Base-by-base conservation (phyloP, 2,888 invertebrate species). In the Notodonta ziczac region DNA sequence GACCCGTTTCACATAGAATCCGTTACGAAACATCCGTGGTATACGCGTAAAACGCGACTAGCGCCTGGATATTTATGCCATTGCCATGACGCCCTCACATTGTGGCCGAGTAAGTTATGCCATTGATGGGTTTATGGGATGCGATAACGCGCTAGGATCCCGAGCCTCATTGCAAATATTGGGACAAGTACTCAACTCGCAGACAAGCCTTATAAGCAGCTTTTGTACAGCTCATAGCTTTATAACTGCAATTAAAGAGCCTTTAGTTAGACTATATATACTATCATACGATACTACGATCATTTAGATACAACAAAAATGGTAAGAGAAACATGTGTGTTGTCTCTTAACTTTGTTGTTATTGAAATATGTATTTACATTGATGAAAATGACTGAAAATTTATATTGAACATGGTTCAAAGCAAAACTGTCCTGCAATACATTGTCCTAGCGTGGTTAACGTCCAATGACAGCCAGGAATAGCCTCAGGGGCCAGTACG, bases 41-140 rank as follows among this genome's bases (percentile, higher is more conserved):
- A 5, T 24, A 2, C 16, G 44, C 55, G 55, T 16, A n/a, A 32
- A 72, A 74, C 65, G 72, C 63, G 67, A 67, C 71, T 77, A 81
- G 79, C 77, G 77, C 73, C 74, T 65, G 57, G 72, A 78, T 81
- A 82, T 85, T 81, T 85, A 86, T 87, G 86, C 86, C 85, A 88
- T 85, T 83, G 79, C 74, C 64, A 67, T 77, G 79, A 82, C 84
- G 84, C 84, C 81, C 80, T 79, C 81, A 80, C 80, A 80, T 74
- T 81, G 79, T 78, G 74, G 76, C 44, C 5, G 64, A 62, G 71
- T 81, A 72, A 74, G 78, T 77, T 80, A 77, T 71, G 69, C 73
- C 72, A 77, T 74, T 77, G 79, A 81, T 77, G 76, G 79, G 74
- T 84, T 84, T 83, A 84, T 74, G 81, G 78, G 74, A 68, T 73